Evolutionary conservation across 2,113 vertebrate genomes (phyloP), one percentile per base, ranked within the genome.

Genomic region (Oryzias celebensis): DNA sequence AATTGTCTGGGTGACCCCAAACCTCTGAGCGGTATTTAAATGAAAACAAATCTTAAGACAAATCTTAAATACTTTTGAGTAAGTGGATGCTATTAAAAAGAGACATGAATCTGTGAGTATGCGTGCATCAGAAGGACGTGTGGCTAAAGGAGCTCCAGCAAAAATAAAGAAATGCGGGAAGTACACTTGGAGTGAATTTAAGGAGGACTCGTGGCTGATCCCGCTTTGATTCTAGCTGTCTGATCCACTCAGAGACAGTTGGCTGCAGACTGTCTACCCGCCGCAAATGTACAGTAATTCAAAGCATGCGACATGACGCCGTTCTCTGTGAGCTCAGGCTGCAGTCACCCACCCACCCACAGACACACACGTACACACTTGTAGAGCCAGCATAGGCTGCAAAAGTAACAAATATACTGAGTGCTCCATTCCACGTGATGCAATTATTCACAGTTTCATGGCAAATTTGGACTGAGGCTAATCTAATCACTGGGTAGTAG

Each of bases 231-330:
- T 86, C 71, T 83, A 61, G 77, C 83, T 77, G 84, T 88, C 85
- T 91, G 86, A 89, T 88, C 83, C 87, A 49, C 79, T 59, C 59
- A 80, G 78, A 80, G 82, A 84, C 90, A 87, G 88, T 87, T 90
- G 85, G 88, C 84, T 87, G 77, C 78, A 70, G 76, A 76, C 84
- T 70, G 73, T 81, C 77, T 72, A 68, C 78, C 88, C 81, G 82
- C 85, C 80, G 14, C 85, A 89, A 89, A 89, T 87, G 88, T 84
- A 85, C 72, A 88, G 85, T 90, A 89, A 92, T 92, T 90, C 80
- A 90, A 92, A 89, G 89, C 88, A 91, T 91, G 88, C 89, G 79
- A 86, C 70, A 66, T 75, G 70, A 85, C 74, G 82, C 86, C 80
- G 65, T 73, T 69, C 66, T 68, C 68, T 55, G 65, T 16, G 28